Conservation (phyloP, 2,113 vertebrate genomes). For the Austrofundulus limnaeus region DNA sequence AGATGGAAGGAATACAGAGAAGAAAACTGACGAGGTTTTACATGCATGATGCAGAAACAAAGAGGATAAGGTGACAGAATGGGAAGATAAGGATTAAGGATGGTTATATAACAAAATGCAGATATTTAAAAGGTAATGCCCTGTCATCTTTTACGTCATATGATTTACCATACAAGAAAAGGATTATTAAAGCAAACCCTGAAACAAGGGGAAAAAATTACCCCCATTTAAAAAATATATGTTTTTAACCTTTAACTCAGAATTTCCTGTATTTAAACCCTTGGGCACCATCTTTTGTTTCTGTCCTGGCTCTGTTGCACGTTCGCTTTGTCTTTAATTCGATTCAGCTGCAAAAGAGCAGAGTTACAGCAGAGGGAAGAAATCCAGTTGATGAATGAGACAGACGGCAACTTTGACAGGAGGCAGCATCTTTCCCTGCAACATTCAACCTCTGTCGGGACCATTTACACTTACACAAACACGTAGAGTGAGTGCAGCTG, state of each 20-base stretch:
- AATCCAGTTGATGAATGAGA: constrained; percentile 43
- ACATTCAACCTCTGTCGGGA: constrained; percentile 48
- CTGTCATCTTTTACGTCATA: not conserved
- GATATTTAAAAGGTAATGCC: constrained; percentile 18
- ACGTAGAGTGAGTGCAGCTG: constrained; percentile 15
- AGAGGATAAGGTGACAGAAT: constrained; percentile 15
- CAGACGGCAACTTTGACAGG: constrained; percentile 38
- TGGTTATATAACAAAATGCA: constrained; percentile 25
- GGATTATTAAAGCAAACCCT: too few species aligned
- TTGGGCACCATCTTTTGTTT: not conserved
- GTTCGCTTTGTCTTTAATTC: constrained; percentile 8
- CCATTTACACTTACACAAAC: constrained; percentile 25
- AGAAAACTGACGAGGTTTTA: constrained; percentile 7
- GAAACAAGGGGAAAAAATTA: not conserved
- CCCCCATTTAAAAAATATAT: not conserved
- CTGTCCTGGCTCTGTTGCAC: not conserved
- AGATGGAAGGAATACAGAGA: not conserved
- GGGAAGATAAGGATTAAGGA: constrained; percentile 23
- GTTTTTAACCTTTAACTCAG: not conserved
- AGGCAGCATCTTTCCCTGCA: constrained; percentile 41
- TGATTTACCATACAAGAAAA: constrained; percentile 9
- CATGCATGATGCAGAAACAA: not conserved
- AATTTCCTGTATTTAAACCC: not conserved
- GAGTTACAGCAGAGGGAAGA: constrained; percentile 8
- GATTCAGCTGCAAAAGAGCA: constrained; percentile 25